Evolutionary conservation across 2,888 invertebrate species (phyloP), one percentile per base, ranked within the genome.

Genomic region (Drosophila algonquin): DNA sequence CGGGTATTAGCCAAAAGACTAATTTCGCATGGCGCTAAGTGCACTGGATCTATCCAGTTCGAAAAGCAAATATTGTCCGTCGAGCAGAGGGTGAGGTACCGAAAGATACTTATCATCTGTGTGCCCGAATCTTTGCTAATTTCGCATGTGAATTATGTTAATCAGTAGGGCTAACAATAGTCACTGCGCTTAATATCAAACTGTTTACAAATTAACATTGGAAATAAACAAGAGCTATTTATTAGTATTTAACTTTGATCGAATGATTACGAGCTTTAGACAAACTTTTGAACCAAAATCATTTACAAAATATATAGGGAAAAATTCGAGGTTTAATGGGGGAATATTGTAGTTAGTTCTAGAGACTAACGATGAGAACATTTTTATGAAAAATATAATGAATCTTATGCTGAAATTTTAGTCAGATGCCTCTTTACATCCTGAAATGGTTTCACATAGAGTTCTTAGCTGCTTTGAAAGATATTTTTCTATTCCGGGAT

Each of bases 11-110:
- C 48, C 64, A n/a, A 40, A 14, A 40, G 12, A 54, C 68, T 79
- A 64, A 76, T 73, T 81, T 70, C 45, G 46, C 63, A 58, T 63
- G 73, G 73, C 80, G 85, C 76, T 76, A 87, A 85, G 83, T 79
- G 88, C 86, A 81, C 88, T 86, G 84, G 85, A 86, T 88, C 69
- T 74, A 80, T 74, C 88, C 85, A 83, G 85, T 88, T 88, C 76
- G 83, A 81, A 71, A 75, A 71, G 9, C 54, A 77, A 82, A 86
- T 57, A 83, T 56, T 67, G 57, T 50, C 64, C 16, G 12, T n/a
- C 2, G 40, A 40, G 2, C 40, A n/a, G n/a, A 7, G 12, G 40
- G 40, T 40, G 6, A 14, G 14, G 14, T 40, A 40, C 24, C 51
- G 21, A 7, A 27, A 24, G 24, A 58, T 51, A 59, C 14, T 40